Base-by-base conservation (phyloP, 2,113 vertebrate species). In the Zosterops hypoxanthus region DNA sequence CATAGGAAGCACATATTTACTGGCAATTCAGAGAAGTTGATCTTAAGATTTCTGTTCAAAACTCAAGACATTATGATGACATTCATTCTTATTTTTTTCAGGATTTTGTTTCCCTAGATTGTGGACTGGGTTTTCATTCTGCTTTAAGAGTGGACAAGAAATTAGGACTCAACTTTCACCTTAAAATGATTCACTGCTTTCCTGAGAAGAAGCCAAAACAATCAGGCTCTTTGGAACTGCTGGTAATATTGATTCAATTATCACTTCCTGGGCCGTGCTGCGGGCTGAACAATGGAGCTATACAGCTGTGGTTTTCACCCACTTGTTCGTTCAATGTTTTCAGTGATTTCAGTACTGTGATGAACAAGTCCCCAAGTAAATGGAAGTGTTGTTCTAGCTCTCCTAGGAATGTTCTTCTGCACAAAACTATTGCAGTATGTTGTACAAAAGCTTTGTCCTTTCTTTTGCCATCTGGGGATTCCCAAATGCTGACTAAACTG, bases 401-500 rank as follows among this genome's bases (percentile, higher is more conserved):
- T 94, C 59, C 71, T 70, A 92, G 75, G 66, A 91, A 83, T 25
- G 44, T 20, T 92, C 61, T 86, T 76, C 61, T 85, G n/a, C 70
- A 26, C 50, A 88, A 34, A 95, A 92, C 29, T 57, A 61, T 29
- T 90, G 39, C 29, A 65, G 50, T 11, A 34, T 42, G 14, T 63
- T 87, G 46, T 90, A 39, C 46, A 88, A 59, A 86, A 85, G 34
- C 55, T 88, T 85, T 91, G 71, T 91, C 66, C 46, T 91, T 76
- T 50, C 84, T 79, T 85, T 41, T 44, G 50, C 39, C 87, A 77
- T 90, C 82, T 92, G 92, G 60, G 87, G 34, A 81, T 88, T 90
- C 66, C 85, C 82, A 86, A 94, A 92, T 31, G 47, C 66, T 91
- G 68, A 72, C 79, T 94, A 66, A 82, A 63, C 49, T 66, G 50